phyloP scores from a whole-genome alignment of 2,797 vertebrate species.

The Sylvilagus floridanus region DNA sequence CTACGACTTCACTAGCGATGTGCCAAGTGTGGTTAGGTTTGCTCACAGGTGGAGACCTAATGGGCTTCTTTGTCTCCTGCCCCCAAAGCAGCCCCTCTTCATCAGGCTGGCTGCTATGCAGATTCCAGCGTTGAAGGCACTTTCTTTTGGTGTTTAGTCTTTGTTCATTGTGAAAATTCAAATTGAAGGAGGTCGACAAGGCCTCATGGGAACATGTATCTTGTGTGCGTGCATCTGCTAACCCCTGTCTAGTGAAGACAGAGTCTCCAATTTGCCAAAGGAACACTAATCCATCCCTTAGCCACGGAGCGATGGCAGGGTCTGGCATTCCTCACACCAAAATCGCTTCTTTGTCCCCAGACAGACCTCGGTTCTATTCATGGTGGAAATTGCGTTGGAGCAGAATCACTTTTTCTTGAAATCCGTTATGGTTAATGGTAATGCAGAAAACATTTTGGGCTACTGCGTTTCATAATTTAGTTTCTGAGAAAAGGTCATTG shows the following conservation, averaged over 20 bases:
- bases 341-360: background rate
- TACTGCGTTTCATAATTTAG: background rate
- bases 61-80: background rate
- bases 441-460: background rate
- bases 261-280: background rate
- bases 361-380: background rate
- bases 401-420: background rate
- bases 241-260: background rate
- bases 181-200: background rate
- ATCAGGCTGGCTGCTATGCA: background rate
- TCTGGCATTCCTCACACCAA: background rate
- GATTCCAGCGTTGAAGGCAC: background rate
- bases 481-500: conserved; percentile 12
- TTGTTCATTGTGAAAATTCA: conserved; percentile 51
- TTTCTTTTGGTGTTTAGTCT: background rate
- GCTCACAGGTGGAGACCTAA: background rate
- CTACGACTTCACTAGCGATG: background rate
- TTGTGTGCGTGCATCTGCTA: background rate
- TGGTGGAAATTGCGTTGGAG: background rate
- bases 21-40: background rate
- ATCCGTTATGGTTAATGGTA: background rate
- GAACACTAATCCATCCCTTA: background rate
- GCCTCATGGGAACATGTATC: background rate
- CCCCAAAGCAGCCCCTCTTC: background rate
- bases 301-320: background rate